Evolutionary conservation across 2,888 invertebrate genomes (phyloP), one percentile per base, ranked within the genome.

Genomic region (Caenorhabditis angaria): DNA sequence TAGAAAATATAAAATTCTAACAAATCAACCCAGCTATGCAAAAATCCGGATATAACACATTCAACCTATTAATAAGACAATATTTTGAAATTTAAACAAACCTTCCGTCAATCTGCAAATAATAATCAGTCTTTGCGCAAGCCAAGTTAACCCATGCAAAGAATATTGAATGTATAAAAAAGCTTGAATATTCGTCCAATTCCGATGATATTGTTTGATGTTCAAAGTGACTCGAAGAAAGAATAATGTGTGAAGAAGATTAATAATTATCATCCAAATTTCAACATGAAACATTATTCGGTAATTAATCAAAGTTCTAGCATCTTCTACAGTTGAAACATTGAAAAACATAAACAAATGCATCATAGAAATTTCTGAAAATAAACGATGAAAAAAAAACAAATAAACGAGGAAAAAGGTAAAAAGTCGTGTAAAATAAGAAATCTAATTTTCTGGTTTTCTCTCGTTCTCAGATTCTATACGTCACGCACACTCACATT

Each of bases 301-400:
- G 27, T 24, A 58, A 41, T 10, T 3, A 1, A 2, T 12, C 41
- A 41, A 41, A 58, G 2, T 25, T 8, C 25, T 27, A 25, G 10
- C 5, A 2, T 4, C 12, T 47, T 27, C 29, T 58, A n/a, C 58
- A 58, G 4, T 6, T 18, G 47, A 47, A 10, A 14, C 20, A 58
- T 58, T 58, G 18, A 58, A 58, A 35, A 47, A 58, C 12, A 12
- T 8, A 1, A 58, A 41, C 8, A 41, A 58, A 28, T 58, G 58
- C 58, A 58, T 58, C 32, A 32, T 32, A 8, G 6, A 8, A 32
- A 12, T 8, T 8, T 32, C 12, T 5, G 12, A 32, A 32, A 32
- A 32, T 48, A n/a, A 48, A n/a, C 20, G n/a, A 48, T 48, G 12
- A n/a, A 48, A 20, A n/a, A 10, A 20, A 48, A 20, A 48, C 5